phyloP scores from a whole-genome alignment of 2,113 vertebrate species.

The Anas platyrhynchos region DNA sequence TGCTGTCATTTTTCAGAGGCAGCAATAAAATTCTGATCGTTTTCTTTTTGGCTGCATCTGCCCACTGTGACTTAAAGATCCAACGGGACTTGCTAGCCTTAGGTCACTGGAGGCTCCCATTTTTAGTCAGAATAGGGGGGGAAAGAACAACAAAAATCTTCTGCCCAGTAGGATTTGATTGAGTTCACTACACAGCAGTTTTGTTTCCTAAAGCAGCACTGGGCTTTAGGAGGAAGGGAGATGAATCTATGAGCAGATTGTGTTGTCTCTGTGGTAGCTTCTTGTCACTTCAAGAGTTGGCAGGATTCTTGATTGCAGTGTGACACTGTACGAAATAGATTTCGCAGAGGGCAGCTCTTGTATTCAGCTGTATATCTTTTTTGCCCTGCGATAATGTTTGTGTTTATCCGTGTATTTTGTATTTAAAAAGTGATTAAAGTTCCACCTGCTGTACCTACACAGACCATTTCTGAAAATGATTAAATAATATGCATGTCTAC shows the following conservation, averaged over 20 bases:
- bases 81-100: not conserved
- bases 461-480: not conserved
- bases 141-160: not conserved
- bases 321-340: conserved; percentile 38
- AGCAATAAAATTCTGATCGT: not conserved
- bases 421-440: not conserved
- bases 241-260: conserved; percentile 58
- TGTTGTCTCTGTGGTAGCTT: conserved; percentile 58
- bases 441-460: not conserved
- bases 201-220: conserved; percentile 45
- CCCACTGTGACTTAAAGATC: not conserved
- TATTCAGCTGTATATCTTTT: not conserved
- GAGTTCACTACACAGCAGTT: conserved; percentile 25
- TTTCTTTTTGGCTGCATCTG: conserved; percentile 1
- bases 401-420: not conserved
- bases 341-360: conserved; percentile 30
- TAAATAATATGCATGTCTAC: not conserved
- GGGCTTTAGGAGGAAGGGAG: conserved; percentile 20
- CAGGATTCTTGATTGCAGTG: conserved; percentile 47
- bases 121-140: not conserved
- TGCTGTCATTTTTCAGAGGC: not conserved
- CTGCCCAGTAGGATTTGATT: conserved; percentile 18
- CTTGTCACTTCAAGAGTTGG: conserved; percentile 56
- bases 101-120: not conserved
- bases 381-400: not conserved